phyloP scores from a whole-genome alignment of 2,797 vertebrate species.

The Peromyscus nudipes region DNA sequence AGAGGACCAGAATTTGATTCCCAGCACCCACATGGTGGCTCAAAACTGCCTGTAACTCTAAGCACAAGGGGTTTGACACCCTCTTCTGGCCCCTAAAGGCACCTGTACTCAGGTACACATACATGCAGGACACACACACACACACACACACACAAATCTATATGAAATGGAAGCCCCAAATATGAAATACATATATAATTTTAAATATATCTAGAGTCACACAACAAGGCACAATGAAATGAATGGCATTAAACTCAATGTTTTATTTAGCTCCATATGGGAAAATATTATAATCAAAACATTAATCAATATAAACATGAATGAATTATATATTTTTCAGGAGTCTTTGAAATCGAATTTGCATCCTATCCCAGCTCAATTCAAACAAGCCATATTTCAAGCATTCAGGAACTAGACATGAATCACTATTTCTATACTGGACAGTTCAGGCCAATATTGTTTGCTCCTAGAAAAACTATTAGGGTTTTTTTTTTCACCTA shows the following conservation, averaged over 20 bases:
- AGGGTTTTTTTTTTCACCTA: background rate
- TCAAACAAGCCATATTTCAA: background rate
- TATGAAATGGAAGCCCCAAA: background rate
- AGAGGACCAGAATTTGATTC: background rate
- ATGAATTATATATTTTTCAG: background rate
- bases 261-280: background rate
- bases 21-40: too few species aligned
- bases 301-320: background rate
- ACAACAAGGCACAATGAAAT: background rate
- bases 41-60: background rate
- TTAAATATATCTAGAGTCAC: slow-evolving; percentile 2
- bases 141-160: background rate
- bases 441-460: background rate
- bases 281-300: background rate
- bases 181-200: background rate
- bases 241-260: background rate
- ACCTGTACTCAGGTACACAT: background rate
- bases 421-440: background rate
- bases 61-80: background rate
- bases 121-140: background rate
- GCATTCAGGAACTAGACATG: background rate
- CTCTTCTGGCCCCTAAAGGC: background rate
- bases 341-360: background rate
- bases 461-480: slow-evolving; percentile 28
- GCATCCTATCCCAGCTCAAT: background rate